Evolutionary conservation across 2,888 invertebrate species (phyloP).

Genomic region (Sphaerophoria taeniata): DNA sequence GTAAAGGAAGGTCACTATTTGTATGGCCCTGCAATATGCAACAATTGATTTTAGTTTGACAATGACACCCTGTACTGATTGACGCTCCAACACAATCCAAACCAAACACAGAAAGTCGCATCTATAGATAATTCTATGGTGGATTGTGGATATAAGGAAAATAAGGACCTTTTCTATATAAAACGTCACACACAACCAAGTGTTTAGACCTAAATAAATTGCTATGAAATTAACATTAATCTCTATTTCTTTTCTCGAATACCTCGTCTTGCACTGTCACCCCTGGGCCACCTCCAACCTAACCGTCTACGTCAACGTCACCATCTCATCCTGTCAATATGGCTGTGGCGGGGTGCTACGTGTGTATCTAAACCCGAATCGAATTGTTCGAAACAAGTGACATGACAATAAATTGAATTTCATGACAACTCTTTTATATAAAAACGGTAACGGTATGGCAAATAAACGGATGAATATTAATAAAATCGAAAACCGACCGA

Average conservation of each 20-base stretch:
- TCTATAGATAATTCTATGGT: background rate
- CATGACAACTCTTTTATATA: conserved; percentile 73
- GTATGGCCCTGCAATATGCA: too few relatives aligned
- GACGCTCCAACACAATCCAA: conserved; percentile 4
- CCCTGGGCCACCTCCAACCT: too few relatives aligned
- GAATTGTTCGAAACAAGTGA: conserved; percentile 58
- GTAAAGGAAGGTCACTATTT: too few relatives aligned
- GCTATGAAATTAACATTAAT: conserved; percentile 73
- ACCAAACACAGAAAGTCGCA: background rate
- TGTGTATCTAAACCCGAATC: conserved; percentile 35
- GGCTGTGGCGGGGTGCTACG: background rate
- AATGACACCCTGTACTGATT: background rate
- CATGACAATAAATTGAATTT: conserved; percentile 73
- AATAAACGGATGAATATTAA: conserved; percentile 68
- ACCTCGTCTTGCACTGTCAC: background rate
- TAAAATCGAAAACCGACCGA: conserved; percentile 50
- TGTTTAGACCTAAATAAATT: conserved; percentile 71
- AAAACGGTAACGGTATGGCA: conserved; percentile 44
- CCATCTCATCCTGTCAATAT: background rate
- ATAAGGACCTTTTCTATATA: conserved; percentile 40
- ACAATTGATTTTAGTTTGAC: background rate
- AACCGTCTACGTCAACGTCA: too few relatives aligned
- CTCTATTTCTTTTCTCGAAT: conserved; percentile 34
- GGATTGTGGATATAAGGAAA: conserved; percentile 1
- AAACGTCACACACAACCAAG: conserved; percentile 51